Evolutionary conservation across 1,140 invertebrate species (phyloP).

Genomic region (Drosophila nasuta): DNA sequence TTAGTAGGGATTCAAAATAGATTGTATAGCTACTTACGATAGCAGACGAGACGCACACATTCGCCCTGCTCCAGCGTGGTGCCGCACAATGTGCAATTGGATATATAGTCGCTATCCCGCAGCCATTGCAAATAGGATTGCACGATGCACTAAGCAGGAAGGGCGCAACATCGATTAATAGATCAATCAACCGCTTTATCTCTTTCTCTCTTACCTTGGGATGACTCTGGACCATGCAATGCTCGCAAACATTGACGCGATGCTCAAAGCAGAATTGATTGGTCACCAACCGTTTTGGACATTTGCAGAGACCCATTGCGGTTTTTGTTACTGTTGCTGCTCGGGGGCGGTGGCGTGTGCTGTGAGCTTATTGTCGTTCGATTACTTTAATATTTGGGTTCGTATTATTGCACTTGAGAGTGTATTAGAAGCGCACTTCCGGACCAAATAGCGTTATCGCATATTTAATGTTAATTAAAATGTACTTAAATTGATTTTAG

Average conservation of each 20-base stretch:
- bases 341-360: not conserved
- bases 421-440: not conserved
- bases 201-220: conserved; percentile 90
- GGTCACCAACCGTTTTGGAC: conserved; percentile 97
- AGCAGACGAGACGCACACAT: conserved; percentile 95
- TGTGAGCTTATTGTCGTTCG: conserved; percentile 15
- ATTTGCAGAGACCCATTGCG: conserved; percentile 98
- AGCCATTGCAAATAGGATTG: conserved; percentile 99
- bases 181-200: too few species aligned
- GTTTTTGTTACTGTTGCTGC: too few species aligned
- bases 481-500: conserved; percentile 26
- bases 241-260: conserved; percentile 98
- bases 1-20: not conserved
- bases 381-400: not conserved
- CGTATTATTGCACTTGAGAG: conserved; percentile 27
- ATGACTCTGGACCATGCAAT: conserved; percentile 98
- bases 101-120: conserved; percentile 98
- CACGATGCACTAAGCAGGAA: conserved; percentile 93
- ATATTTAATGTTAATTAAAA: conserved; percentile 35
- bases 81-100: conserved; percentile 94
- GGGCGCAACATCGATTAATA: too few species aligned
- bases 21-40: conserved; percentile 87
- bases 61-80: conserved; percentile 92
- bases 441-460: conserved; percentile 41
- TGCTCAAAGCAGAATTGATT: conserved; percentile 99